Evolutionary conservation across 2,113 vertebrate genomes (phyloP), one percentile per base, ranked within the genome.

Genomic region (Zonotrichia leucophrys): DNA sequence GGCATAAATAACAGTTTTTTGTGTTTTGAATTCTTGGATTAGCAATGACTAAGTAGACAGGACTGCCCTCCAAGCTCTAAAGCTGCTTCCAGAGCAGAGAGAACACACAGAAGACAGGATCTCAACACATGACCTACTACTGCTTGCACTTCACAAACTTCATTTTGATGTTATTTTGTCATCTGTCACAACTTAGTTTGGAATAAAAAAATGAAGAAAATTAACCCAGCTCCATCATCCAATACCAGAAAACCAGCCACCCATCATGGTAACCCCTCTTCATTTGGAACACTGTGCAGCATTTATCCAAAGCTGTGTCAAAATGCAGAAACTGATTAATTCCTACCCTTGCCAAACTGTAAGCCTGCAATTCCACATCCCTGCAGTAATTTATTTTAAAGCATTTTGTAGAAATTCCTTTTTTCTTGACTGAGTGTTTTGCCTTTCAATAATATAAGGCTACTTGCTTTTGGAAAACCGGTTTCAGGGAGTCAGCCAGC

Each of bases 1-100:
- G 35, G 73, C 77, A 89, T 70, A 95, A 93, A 83, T 86, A 94
- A 87, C 22, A 50, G 41, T 75, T 83, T 94, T 89, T 52, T 20
- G 6, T 80, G 35, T 72, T 49, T 77, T 87, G 39, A 79, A 37
- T 78, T 89, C 76, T 76, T 78, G 42, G 63, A 90, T 92, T 76
- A 82, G 27, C 52, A 90, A 23, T 59, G 62, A 95, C 55, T 79
- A 58, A 47, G 52, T 70, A 80, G 73, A 37, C 37, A 53, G 20
- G 11, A 50, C 17, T 60, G 28, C 63, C 22, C 86, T 86, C 55
- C 2, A 6, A 88, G 55, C 23, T 58, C 75, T 68, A 28, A 85
- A 93, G 44, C 22, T 80, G 8, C 59, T 86, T 90, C 56, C 59
- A 67, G 15, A 85, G 30, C 30, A 87, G 24, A 53, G 27, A 70